Conservation (phyloP, 1,140 invertebrate genomes). For the Drosophila virilis region DNA sequence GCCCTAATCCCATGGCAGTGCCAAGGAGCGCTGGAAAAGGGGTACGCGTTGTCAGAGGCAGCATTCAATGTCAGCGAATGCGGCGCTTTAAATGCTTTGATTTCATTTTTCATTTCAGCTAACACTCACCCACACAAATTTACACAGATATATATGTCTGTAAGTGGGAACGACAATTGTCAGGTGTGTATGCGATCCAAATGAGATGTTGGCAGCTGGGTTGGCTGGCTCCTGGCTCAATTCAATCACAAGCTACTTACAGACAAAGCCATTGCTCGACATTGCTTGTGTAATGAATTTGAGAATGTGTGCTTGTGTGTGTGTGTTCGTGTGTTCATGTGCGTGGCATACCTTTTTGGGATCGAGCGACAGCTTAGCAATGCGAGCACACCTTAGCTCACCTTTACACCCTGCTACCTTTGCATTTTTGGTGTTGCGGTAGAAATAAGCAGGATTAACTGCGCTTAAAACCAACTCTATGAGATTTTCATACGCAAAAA, state of each 20-base stretch:
- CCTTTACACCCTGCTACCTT: background rate
- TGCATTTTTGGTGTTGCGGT: slow-evolving; percentile 39
- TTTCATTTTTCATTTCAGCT: slow-evolving; percentile 78
- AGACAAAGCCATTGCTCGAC: slow-evolving; percentile 73
- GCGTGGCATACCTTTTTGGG: slow-evolving; percentile 46
- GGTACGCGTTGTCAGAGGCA: slow-evolving; percentile 52
- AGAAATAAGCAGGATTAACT: slow-evolving; percentile 77
- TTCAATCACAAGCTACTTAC: slow-evolving; percentile 81
- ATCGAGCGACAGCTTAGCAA: slow-evolving; percentile 40
- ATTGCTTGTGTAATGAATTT: slow-evolving; percentile 71
- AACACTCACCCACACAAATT: slow-evolving; percentile 10
- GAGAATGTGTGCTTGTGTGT: slow-evolving; percentile 10
- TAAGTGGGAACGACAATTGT: slow-evolving; percentile 43
- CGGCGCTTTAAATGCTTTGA: slow-evolving; percentile 78
- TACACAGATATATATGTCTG: background rate
- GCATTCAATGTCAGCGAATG: slow-evolving; percentile 75
- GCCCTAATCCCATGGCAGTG: slow-evolving; percentile 65
- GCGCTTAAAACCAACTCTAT: slow-evolving; percentile 69
- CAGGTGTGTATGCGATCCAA: slow-evolving; percentile 39
- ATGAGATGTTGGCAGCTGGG: slow-evolving; percentile 54
- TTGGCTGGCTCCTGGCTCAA: slow-evolving; percentile 61
- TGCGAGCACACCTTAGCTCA: slow-evolving; percentile 18
- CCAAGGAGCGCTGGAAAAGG: slow-evolving; percentile 49
- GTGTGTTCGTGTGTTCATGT: slow-evolving; percentile 4
- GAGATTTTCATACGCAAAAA: slow-evolving; percentile 53